Base-by-base conservation (phyloP, 2,888 invertebrate genomes). In the Sinohyriopsis cumingii region DNA sequence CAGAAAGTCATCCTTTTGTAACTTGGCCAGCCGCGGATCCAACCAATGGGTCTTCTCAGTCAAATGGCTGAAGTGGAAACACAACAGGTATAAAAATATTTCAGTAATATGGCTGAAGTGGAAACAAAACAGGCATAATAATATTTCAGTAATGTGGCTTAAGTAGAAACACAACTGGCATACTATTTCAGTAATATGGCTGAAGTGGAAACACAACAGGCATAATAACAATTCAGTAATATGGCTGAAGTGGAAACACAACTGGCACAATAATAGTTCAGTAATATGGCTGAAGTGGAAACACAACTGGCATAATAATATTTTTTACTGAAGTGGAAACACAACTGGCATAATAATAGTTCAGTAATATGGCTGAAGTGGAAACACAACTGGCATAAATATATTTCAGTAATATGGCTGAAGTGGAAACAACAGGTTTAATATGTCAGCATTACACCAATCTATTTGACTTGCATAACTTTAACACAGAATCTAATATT, bases 31-130 rank as follows among this genome's bases (percentile, higher is more conserved):
- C 62, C 98, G 93, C 12, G 98, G 99, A 90, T 99, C 98, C 68
- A 98, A 91, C 98, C 99, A 99, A 87, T 98, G 98, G 0, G 98
- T 98, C 19, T 98, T 97, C 70, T 98, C 97, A 15, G 96, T 95
- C 86, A 96, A 96, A 91, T 98, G 97, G 89, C 98, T 98, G 90
- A 28, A 91, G 84, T 65, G 55, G 71, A 66, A 65, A 66, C 63
- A 66, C 33, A 33, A 75, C 72, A 63, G 75, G 28, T 28, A 28
- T 28, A 28, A 28, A 28, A 28, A 28, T 28, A 28, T 97, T 70
- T 98, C 97, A 15, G 96, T 95, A 86, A 96, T 96, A 91, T 98
- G 97, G 89, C 98, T 98, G 90, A 28, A 91, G 84, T 65, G 56
- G 72, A 66, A 65, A 66, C 65, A 68, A 28, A 33, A 75, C 73